phyloP scores from a whole-genome alignment of 2,113 vertebrate genomes.

The Alligator sinensis region DNA sequence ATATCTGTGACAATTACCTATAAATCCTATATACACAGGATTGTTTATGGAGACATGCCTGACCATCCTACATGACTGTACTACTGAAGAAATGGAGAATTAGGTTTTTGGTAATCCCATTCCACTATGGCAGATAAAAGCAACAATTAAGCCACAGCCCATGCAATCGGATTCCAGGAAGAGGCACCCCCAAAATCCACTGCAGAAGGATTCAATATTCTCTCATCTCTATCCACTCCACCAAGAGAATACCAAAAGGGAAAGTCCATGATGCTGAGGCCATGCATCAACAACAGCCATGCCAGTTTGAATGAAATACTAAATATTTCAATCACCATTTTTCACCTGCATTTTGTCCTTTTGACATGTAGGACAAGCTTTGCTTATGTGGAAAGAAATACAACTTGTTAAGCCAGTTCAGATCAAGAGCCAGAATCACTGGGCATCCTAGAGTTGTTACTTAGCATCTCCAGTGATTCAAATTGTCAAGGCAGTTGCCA shows the following conservation, averaged over 20 bases:
- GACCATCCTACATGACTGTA: not conserved
- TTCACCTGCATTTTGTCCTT: too few species aligned
- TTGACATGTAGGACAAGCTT: not conserved
- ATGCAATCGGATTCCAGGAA: not conserved
- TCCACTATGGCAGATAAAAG: not conserved
- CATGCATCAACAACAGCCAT: not conserved
- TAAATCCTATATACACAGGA: not conserved
- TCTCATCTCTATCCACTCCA: not conserved
- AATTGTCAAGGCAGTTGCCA: not conserved
- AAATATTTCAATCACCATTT: not conserved
- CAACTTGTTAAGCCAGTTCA: not conserved
- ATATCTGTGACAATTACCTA: not conserved
- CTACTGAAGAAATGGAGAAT: not conserved
- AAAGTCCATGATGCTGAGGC: not conserved
- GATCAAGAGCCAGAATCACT: not conserved
- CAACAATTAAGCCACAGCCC: not conserved
- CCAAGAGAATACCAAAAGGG: not conserved
- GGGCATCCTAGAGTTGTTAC: not conserved
- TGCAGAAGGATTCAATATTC: not conserved
- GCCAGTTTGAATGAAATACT: not conserved
- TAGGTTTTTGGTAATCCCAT: too few species aligned
- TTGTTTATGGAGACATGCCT: not conserved
- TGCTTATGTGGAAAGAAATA: not conserved
- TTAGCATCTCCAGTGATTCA: not conserved
- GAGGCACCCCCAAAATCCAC: not conserved